Percentiles rank a stretch among this genome's conserved stretches.
phyloP scores from a whole-genome alignment of 2,888 invertebrate species.

The Tinea trinotella region DNA sequence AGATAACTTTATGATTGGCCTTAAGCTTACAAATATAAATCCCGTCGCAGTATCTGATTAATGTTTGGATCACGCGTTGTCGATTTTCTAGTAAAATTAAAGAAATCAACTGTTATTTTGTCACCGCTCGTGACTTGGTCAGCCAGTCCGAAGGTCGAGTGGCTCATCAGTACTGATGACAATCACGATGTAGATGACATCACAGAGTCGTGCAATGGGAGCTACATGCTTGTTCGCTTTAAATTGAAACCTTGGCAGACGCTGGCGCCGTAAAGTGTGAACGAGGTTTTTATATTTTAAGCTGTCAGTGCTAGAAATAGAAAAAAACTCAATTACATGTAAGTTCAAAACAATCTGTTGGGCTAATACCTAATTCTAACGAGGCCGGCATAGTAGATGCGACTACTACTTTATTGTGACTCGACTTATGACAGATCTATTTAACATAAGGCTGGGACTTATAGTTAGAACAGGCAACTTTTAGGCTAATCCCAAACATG shows the following conservation, averaged over 20 bases:
- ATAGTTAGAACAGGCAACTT: no score
- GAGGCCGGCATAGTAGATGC: no score
- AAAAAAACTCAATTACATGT: conserved; percentile 5
- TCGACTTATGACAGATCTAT: no score
- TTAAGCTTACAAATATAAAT: conserved; percentile 12
- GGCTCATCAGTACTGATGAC: conserved; percentile 42
- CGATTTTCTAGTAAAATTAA: conserved; percentile 53
- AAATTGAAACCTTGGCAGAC: conserved; percentile 13
- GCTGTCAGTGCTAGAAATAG: neutral
- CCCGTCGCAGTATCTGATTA: conserved; percentile 33
- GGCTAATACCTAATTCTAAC: conserved; percentile 3
- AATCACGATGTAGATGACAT: conserved; percentile 48
- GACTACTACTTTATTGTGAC: no score
- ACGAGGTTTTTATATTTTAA: neutral
- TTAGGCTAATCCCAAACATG: no score
- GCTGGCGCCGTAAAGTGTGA: neutral
- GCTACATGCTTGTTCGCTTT: conserved; percentile 12
- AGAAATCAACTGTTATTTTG: conserved; percentile 52
- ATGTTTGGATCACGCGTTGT: conserved; percentile 37
- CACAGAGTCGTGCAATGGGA: conserved; percentile 38
- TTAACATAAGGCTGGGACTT: no score
- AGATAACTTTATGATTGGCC: conserved; percentile 13
- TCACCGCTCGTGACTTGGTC: conserved; percentile 55
- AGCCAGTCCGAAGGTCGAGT: conserved; percentile 37
- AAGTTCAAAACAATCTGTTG: conserved; percentile 1